Evolutionary conservation across 2,888 invertebrate genomes (phyloP), one percentile per base, ranked within the genome.

Genomic region (Sceliomorpha sp.): DNA sequence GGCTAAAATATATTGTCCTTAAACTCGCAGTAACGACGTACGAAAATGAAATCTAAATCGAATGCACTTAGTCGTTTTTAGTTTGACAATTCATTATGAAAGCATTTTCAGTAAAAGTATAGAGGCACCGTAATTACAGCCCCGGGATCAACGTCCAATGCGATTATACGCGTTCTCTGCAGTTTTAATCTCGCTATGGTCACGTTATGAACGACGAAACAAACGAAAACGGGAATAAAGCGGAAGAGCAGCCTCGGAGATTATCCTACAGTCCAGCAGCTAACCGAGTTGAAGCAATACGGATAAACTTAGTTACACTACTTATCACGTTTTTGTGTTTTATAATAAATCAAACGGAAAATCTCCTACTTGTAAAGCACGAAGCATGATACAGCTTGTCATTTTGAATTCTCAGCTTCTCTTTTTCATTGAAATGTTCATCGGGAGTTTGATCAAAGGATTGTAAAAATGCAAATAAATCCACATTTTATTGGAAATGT

Each of bases 191-290:
- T 60, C 37, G 37, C 48, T 36, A 27, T 29, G 39, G 47, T 45
- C 55, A 42, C 39, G 31, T 68, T 68, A 56, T 60, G 60, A 68
- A 68, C 39, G 47, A 27, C 31, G 55, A 50, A 55, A 60, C 58
- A 55, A 60, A 68, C 48, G 55, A 27, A 53, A 63, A 47, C 20
- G 51, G 34, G 26, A 55, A 63, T 55, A 60, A 67, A 66, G 47
- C 53, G 45, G 27, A 13, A 34, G 53, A 26, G 44, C 17, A 34
- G 31, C 42, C 42, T 53, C 12, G 34, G 44, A 45, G 58, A 66
- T 51, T 66, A 64, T 45, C 56, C 29, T 45, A 45, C 51, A 56
- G 36, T 45, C 44, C 24, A 37, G 44, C 56, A 34, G 20, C 17
- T 10, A 15, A 5, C 37, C 14, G 15, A 40, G 32, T 26, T 34